Conservation (phyloP, 2,113 vertebrate species). For the Strigops habroptila region DNA sequence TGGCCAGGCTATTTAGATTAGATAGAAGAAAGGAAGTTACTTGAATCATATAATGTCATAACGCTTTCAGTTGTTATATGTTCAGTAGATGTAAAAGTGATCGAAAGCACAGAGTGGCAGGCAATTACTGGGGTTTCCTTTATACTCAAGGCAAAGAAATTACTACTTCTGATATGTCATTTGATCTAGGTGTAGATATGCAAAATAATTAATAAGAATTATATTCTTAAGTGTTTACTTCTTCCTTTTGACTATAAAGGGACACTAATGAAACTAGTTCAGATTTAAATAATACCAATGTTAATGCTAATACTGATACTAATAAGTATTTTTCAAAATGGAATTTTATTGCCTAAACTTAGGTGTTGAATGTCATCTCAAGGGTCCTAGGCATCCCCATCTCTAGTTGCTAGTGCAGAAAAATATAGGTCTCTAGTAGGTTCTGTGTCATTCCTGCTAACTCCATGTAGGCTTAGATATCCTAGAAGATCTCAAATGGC, state of each 20-base stretch:
- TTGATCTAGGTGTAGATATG: neutral
- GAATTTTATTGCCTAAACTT: neutral
- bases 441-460: neutral
- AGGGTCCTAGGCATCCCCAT: neutral
- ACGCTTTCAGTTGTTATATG: neutral
- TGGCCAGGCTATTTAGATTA: neutral
- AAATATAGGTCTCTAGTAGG: accelerated
- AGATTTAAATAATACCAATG: neutral
- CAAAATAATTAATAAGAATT: neutral
- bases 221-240: neutral
- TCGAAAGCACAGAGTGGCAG: neutral
- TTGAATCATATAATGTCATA: neutral
- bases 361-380: neutral
- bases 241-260: neutral
- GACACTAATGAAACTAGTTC: neutral
- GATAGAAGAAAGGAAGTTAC: neutral
- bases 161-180: neutral
- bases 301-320: neutral
- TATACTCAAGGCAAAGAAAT: neutral
- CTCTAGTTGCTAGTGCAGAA: neutral
- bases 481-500: neutral
- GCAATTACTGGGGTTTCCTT: neutral
- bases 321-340: neutral
- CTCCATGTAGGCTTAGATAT: neutral
- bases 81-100: neutral